Conservation (phyloP, 2,888 invertebrate genomes). For the Graphium colonna region DNA sequence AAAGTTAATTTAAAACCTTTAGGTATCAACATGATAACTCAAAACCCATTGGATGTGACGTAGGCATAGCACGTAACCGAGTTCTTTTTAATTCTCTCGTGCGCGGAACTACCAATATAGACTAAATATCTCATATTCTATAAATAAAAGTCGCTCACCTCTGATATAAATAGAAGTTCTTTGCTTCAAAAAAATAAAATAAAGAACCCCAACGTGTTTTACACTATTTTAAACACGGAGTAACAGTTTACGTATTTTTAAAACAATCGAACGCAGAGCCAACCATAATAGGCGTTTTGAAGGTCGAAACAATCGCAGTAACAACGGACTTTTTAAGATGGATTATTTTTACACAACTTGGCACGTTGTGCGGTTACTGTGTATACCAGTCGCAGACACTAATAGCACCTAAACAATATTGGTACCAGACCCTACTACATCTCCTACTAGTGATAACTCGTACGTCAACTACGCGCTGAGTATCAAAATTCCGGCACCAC, state of each 20-base stretch:
- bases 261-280: neutral
- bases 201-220: neutral
- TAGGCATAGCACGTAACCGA: too few species aligned
- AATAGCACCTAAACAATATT: too few species aligned
- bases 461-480: too few species aligned
- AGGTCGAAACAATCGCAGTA: neutral
- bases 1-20: too few species aligned
- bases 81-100: too few species aligned
- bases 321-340: neutral
- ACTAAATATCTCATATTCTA: neutral
- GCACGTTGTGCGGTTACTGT: neutral
- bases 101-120: too few species aligned
- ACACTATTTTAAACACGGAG: neutral
- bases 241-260: neutral
- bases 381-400: too few species aligned
- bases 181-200: neutral
- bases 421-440: too few species aligned
- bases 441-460: too few species aligned
- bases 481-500: too few species aligned
- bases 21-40: too few species aligned
- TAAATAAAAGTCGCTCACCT: neutral
- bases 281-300: neutral
- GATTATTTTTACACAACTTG: neutral
- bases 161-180: neutral
- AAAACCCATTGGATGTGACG: too few species aligned